Percentiles rank a stretch among this genome's conserved stretches.
Evolutionary conservation across 2,113 vertebrate genomes (phyloP).

Genomic region (Crotalus tigris): DNA sequence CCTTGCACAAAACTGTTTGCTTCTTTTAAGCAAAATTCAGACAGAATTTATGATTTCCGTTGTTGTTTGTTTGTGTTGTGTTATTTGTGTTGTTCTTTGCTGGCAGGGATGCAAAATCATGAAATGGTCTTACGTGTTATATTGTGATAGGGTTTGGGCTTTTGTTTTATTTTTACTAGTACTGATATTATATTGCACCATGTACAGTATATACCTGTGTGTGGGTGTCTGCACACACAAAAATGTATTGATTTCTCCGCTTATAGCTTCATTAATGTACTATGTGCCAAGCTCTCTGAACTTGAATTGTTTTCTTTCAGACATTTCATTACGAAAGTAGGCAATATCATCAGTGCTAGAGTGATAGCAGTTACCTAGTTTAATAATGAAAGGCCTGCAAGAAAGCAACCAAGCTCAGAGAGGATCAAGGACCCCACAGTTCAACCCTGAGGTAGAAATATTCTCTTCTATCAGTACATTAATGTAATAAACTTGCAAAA

Average conservation of each 20-base stretch:
- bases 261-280: slow-evolving; percentile 34
- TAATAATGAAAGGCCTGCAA: background rate
- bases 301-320: background rate
- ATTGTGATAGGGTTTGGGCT: background rate
- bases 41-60: background rate
- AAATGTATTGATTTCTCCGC: slow-evolving; percentile 38
- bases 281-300: background rate
- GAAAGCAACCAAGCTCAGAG: background rate
- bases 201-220: background rate
- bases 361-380: background rate
- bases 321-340: background rate
- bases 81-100: slow-evolving; percentile 40
- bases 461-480: background rate
- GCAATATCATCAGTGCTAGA: background rate
- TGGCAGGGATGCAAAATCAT: slow-evolving; percentile 43
- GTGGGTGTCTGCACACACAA: background rate
- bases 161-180: slow-evolving; percentile 27
- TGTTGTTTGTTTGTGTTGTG: background rate
- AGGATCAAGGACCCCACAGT: background rate
- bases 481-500: slow-evolving; percentile 50
- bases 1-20: background rate
- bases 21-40: background rate
- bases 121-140: slow-evolving; percentile 41
- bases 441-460: background rate
- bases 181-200: background rate